These are phyloP conservation scores for Sarcophaga rosellei DNA, from an alignment of 2,888 invertebrate genomes.

Conservation along the genomic window DNA sequence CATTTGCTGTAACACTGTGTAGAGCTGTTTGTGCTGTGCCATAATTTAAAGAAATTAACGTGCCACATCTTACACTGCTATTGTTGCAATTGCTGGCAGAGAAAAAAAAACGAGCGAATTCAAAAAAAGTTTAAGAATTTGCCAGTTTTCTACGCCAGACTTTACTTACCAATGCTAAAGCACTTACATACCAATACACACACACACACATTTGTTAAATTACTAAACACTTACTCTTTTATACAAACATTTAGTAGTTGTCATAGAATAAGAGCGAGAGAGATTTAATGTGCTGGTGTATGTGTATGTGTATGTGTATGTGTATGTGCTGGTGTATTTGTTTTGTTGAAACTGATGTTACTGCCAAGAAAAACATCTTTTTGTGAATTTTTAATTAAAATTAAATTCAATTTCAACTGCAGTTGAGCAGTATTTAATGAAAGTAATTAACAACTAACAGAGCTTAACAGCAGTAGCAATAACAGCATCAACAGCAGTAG, in stretches of 20 bases:
- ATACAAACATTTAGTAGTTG: conserved; percentile 19
- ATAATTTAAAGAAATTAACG: conserved; percentile 68
- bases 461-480: conserved; percentile 21
- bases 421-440: conserved; percentile 71
- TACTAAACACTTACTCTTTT: neutral
- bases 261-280: neutral
- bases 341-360: conserved; percentile 66
- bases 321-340: conserved; percentile 35
- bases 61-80: conserved; percentile 49
- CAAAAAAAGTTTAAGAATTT: conserved; percentile 31
- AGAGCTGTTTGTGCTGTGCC: conserved; percentile 49
- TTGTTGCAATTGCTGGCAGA: conserved; percentile 56
- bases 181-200: conserved; percentile 18
- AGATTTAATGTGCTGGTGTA: neutral
- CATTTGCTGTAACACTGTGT: conserved; percentile 37
- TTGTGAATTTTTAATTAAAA: conserved; percentile 73
- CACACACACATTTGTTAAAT: neutral
- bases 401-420: conserved; percentile 73
- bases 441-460: conserved; percentile 71
- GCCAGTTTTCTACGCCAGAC: conserved; percentile 35
- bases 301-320: neutral
- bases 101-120: neutral
- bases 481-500: neutral
- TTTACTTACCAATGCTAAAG: conserved; percentile 33
- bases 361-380: conserved; percentile 71